Evolutionary conservation across 2,797 vertebrate species (phyloP).

Genomic region (Lemur catta): DNA sequence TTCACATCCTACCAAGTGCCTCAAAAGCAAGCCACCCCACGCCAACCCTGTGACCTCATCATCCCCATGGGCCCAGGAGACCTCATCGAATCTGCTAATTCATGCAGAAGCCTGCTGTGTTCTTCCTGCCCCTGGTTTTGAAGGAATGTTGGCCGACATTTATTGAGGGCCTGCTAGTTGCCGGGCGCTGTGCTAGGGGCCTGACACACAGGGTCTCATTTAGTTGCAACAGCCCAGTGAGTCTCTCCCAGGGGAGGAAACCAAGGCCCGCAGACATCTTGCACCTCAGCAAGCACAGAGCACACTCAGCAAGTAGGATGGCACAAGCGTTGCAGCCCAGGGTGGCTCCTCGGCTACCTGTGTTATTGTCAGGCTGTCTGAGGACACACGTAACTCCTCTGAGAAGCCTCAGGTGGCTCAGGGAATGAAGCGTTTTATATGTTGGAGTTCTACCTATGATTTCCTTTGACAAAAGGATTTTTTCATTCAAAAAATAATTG

Average conservation of each 20-base stretch:
- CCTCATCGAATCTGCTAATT: neutral
- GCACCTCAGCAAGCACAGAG: neutral
- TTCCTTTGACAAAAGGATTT: neutral
- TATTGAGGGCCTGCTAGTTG: neutral
- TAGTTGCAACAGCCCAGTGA: neutral
- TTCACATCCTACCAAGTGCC: neutral
- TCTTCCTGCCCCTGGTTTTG: neutral
- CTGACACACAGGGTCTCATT: fast-evolving
- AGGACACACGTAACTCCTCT: neutral
- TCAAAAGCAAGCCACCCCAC: neutral
- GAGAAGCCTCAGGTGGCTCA: neutral
- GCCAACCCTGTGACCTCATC: neutral
- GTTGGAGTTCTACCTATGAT: neutral
- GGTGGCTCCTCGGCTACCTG: fast-evolving
- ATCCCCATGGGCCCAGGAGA: neutral
- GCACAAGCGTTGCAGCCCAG: fast-evolving
- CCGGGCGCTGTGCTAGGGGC: neutral
- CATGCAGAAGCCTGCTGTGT: neutral
- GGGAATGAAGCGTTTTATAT: neutral
- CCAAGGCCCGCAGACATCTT: neutral
- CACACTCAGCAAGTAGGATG: too few species aligned
- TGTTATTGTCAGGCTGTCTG: neutral
- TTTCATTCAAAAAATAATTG: neutral
- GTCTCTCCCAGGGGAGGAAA: neutral
- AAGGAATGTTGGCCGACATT: neutral